A percentile compares a stretch with the other conserved stretches of the same genome.
Evolutionary conservation across 2,113 vertebrate species (phyloP).

Genomic region (Pyxicephalus adspersus): DNA sequence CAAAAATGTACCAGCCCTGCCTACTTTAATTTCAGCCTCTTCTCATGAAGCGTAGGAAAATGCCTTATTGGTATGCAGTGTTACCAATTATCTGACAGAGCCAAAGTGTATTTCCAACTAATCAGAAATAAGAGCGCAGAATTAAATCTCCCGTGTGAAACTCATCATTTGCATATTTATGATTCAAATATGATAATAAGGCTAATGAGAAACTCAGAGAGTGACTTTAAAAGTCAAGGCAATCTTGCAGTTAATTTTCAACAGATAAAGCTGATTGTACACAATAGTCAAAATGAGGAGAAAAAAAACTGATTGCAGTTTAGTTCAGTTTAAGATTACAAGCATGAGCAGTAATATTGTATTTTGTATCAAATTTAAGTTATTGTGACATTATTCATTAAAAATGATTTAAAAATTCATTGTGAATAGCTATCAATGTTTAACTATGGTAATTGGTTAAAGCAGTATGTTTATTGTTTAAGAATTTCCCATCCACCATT

Average conservation of each 20-base stretch:
- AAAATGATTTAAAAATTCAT: no score
- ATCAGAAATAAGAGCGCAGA: conserved; percentile 84
- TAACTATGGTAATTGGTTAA: no score
- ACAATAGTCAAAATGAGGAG: conserved; percentile 65
- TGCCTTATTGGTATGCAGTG: conserved; percentile 82
- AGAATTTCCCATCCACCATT: no score
- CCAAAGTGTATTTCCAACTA: conserved; percentile 80
- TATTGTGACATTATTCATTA: no score
- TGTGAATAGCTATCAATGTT: no score
- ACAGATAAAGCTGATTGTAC: conserved; percentile 66
- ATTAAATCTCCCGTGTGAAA: conserved; percentile 81
- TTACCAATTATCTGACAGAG: conserved; percentile 86
- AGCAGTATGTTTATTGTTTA: no score
- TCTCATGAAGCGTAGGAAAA: conserved; percentile 79
- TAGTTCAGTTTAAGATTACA: conserved; percentile 70
- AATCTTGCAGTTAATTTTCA: conserved; percentile 76
- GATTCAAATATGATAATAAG: conserved; percentile 85
- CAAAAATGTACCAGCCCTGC: conserved; percentile 73
- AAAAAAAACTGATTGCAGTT: conserved; percentile 68
- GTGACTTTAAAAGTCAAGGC: conserved; percentile 75
- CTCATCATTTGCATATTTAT: conserved; percentile 90
- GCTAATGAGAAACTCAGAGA: conserved; percentile 81
- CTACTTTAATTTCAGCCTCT: conserved; percentile 72
- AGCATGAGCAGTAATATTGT: conserved; percentile 60
- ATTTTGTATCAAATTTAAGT: neutral